A percentile compares a stretch with the other conserved stretches of the same genome.
These are phyloP conservation scores for Caenorhabditis wallacei DNA, from an alignment of 2,888 invertebrate genomes.

Conservation along the genomic window DNA sequence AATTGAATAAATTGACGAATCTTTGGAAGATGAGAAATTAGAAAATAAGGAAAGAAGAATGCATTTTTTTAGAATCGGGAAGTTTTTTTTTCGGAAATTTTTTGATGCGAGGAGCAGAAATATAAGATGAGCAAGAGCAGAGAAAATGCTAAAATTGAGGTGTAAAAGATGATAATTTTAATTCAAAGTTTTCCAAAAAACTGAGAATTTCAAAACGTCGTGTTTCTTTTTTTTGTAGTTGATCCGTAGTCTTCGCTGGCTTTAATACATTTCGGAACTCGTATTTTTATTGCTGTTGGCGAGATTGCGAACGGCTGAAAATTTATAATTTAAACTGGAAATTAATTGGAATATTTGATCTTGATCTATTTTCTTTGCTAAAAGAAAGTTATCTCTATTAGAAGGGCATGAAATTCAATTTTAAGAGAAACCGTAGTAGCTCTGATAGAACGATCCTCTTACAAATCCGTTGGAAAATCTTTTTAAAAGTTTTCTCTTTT, in stretches of 20 bases:
- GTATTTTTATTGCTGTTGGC: neutral
- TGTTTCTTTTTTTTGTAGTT: neutral
- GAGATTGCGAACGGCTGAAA: constrained; percentile 15
- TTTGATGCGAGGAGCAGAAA: too few relatives aligned
- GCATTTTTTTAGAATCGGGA: too few relatives aligned
- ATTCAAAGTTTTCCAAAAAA: neutral
- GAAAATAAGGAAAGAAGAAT: neutral
- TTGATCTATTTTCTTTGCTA: too few relatives aligned
- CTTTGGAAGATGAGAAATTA: neutral
- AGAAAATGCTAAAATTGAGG: neutral
- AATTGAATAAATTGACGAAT: constrained; percentile 3
- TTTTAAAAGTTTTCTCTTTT: too few relatives aligned
- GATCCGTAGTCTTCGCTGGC: neutral
- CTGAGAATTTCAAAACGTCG: neutral
- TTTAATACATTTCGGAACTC: neutral
- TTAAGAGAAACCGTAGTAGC: too few relatives aligned
- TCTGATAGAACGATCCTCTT: too few relatives aligned
- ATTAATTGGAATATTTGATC: too few relatives aligned
- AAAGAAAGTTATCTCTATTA: too few relatives aligned
- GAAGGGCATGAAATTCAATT: too few relatives aligned
- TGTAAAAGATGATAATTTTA: neutral
- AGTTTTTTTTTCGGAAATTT: too few relatives aligned
- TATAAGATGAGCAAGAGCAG: neutral
- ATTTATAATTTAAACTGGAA: neutral
- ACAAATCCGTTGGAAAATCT: too few relatives aligned